Evolutionary conservation across 2,797 vertebrate species (phyloP), one percentile per base, ranked within the genome.

Genomic region (Carcharodon carcharias): DNA sequence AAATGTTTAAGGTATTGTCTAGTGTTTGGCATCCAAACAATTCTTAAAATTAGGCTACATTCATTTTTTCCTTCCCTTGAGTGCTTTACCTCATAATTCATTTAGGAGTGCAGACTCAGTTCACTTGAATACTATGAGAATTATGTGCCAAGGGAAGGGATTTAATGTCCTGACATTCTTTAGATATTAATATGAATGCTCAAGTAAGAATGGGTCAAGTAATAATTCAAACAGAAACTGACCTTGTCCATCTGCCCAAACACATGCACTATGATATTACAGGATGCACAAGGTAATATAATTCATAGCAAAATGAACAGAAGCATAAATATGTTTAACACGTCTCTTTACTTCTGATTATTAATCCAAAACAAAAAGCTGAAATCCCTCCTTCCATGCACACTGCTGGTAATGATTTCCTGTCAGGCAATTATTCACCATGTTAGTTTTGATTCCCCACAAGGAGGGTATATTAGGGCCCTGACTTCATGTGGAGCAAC

Each of bases 41-140:
- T 93, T 35, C 63, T n/a, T 93, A 93, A 93, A 93, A 93, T 93
- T 65, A 93, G 61, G 91, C n/a, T 65, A 65, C n/a, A 93, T 65
- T 93, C 35, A 93, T 91, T 91, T 91, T 14, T 61, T n/a, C 45
- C 45, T 65, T 54, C 61, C 61, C n/a, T 65, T 65, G 61, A 93
- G 40, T 40, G 18, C 63, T 6, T n/a, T 92, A n/a, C 16, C 58
- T 92, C 89, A 89, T 89, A 92, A 63, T 92, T 93, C 16, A 93
- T 67, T 67, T 65, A 23, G 61, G n/a, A 45, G 61, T 3, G 31
- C 35, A n/a, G 63, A 93, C 67, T 93, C 91, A 67, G 23, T 93
- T 23, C n/a, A 93, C 80, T 65, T 93, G 91, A 93, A 93, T 93
- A 40, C 56, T n/a, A 9, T 40, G 18, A 93, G 35, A 67, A 65